Conservation (phyloP, 1,140 invertebrate genomes). For the Lepidostoma basale region DNA sequence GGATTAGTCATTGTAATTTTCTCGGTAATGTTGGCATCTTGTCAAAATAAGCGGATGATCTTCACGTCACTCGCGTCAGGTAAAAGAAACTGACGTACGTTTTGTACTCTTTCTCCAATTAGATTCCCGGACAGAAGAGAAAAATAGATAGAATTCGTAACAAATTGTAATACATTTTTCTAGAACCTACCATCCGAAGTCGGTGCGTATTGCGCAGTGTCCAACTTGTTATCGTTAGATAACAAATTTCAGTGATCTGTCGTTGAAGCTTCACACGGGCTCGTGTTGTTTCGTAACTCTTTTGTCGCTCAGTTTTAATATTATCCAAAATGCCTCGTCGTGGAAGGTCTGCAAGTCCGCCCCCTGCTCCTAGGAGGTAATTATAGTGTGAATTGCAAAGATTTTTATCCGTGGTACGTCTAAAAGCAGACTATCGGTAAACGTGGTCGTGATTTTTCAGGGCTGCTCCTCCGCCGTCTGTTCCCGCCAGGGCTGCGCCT, state of each 20-base stretch:
- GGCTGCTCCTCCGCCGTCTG: slow-evolving; percentile 55
- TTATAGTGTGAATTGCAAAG: slow-evolving; percentile 3
- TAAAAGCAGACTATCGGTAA: no score
- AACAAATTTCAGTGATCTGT: slow-evolving; percentile 23
- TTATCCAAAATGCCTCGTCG: slow-evolving; percentile 71
- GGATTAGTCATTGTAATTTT: background rate
- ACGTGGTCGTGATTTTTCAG: slow-evolving; percentile 49
- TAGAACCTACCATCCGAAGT: slow-evolving; percentile 31
- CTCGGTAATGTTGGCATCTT: slow-evolving; percentile 10
- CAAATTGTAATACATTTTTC: slow-evolving; percentile 16
- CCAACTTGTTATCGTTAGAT: slow-evolving; percentile 6
- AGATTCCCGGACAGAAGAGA: background rate
- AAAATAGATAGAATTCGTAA: background rate
- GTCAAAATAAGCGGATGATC: slow-evolving; percentile 2
- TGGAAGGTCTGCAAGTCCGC: slow-evolving; percentile 73
- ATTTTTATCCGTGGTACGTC: no score
- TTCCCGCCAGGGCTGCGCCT: slow-evolving; percentile 60
- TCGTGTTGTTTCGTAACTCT: background rate
- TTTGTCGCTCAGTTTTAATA: background rate
- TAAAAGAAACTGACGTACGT: slow-evolving; percentile 7
- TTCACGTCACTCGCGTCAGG: slow-evolving; percentile 7
- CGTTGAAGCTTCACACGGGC: background rate
- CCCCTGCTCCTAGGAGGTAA: slow-evolving; percentile 67
- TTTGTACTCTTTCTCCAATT: background rate
- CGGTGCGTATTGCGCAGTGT: slow-evolving; percentile 6